These are phyloP conservation scores for Brassicogethes aeneus DNA, from an alignment of 2,888 invertebrate genomes.

Conservation along the genomic window DNA sequence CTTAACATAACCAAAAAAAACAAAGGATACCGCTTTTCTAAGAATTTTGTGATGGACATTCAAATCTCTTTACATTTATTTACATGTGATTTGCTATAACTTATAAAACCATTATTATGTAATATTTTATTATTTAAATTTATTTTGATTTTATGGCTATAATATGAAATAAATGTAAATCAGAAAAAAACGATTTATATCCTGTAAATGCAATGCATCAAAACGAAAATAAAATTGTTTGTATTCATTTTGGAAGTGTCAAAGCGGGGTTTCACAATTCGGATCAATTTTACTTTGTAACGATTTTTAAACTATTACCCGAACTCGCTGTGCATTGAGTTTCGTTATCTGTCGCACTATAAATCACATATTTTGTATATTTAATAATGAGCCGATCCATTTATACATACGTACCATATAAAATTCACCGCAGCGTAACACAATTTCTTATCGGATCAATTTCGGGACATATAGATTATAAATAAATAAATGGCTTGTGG, in stretches of 20 bases:
- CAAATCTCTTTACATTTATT: no score
- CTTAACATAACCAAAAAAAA: no score
- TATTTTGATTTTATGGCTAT: no score
- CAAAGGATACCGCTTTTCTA: no score
- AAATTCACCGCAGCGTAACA: neutral
- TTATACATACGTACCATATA: neutral
- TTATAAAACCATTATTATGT: no score
- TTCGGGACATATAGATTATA: no score
- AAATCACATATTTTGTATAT: slow-evolving; percentile 3
- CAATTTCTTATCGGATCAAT: no score
- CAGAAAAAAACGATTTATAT: neutral
- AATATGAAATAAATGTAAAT: no score
- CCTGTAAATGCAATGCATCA: neutral
- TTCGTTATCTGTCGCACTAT: slow-evolving; percentile 1
- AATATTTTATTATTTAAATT: no score
- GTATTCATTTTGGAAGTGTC: neutral
- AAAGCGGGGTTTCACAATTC: neutral
- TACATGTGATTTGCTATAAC: no score
- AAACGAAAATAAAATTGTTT: neutral
- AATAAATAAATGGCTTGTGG: no score
- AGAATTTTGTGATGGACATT: no score
- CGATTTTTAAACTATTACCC: neutral
- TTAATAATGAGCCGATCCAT: slow-evolving; percentile 1
- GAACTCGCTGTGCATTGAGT: neutral
- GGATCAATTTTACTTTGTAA: neutral